Evolutionary conservation across 1,140 invertebrate genomes (phyloP).

Genomic region (Eulimnadia texana): DNA sequence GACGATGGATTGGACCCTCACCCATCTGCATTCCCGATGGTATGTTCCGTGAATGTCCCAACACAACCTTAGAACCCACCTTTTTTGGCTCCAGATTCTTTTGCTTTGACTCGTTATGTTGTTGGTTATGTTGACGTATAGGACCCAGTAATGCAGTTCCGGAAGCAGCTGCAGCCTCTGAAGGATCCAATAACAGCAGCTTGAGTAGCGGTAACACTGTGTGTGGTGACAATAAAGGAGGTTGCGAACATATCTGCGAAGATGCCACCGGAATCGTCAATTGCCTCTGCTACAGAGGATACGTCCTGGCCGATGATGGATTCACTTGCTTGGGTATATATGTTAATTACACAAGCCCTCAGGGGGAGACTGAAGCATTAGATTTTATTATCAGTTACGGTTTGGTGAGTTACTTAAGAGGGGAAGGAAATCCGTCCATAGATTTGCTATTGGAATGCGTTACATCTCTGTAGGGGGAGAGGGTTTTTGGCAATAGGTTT

Average conservation of each 20-base stretch:
- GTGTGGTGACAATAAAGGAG: conserved; percentile 28
- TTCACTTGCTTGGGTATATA: conserved; percentile 22
- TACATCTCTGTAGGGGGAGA: no score
- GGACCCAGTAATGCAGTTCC: neutral
- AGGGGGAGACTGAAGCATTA: neutral
- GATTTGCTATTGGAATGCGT: no score
- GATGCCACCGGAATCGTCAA: conserved; percentile 27
- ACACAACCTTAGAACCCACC: no score
- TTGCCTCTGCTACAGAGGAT: conserved; percentile 26
- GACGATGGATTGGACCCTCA: conserved; percentile 37
- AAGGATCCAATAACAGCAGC: neutral
- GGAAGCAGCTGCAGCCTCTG: conserved; percentile 1
- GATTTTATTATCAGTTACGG: neutral
- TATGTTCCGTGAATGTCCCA: neutral
- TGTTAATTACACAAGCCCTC: neutral
- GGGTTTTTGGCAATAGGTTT: no score
- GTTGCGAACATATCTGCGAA: conserved; percentile 33
- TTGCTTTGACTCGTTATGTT: no score
- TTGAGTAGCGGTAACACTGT: neutral
- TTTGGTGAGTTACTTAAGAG: no score
- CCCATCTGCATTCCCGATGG: conserved; percentile 31
- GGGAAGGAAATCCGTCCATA: no score
- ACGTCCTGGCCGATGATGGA: conserved; percentile 20
- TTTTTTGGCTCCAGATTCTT: no score
- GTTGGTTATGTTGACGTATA: no score